Evolutionary conservation across 2,797 vertebrate genomes (phyloP).

Genomic region (Diplodus sargus): DNA sequence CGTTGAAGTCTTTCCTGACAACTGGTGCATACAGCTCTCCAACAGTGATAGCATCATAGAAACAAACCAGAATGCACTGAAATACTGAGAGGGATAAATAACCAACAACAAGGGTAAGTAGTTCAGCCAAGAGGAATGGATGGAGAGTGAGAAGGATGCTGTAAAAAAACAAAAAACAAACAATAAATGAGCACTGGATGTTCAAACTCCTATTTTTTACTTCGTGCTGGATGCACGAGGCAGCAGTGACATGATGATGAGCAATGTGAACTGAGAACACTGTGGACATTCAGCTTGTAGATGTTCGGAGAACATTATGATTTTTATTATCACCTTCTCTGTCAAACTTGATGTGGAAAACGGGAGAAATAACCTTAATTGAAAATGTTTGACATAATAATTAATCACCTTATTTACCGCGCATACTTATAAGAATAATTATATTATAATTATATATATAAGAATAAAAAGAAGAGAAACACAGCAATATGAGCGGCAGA

Average conservation of each 20-base stretch:
- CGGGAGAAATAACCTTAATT: neutral
- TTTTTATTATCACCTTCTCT: neutral
- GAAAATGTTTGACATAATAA: neutral
- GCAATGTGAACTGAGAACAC: conserved; percentile 19
- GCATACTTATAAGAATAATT: conserved; percentile 1
- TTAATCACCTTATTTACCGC: neutral
- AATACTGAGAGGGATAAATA: conserved; percentile 6
- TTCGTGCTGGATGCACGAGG: conserved; percentile 21
- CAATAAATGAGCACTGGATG: conserved; percentile 17
- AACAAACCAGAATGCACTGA: conserved; percentile 6
- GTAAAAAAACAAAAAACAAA: neutral
- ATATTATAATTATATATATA: no score
- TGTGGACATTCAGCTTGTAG: neutral
- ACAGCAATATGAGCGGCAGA: neutral
- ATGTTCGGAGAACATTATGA: no score
- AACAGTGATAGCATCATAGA: conserved; percentile 2
- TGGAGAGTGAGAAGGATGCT: conserved; percentile 1
- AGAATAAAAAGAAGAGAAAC: neutral
- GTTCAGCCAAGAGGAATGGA: conserved; percentile 1
- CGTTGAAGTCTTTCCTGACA: neutral
- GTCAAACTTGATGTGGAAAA: neutral
- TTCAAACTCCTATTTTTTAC: conserved; percentile 20
- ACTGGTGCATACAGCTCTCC: conserved; percentile 13
- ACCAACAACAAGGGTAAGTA: neutral
- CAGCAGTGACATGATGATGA: conserved; percentile 14